Percentiles rank a stretch among this genome's conserved stretches.
These are phyloP conservation scores for Microctenopoma lineatum DNA, from an alignment of 2,797 vertebrate genomes.

Conservation along the genomic window DNA sequence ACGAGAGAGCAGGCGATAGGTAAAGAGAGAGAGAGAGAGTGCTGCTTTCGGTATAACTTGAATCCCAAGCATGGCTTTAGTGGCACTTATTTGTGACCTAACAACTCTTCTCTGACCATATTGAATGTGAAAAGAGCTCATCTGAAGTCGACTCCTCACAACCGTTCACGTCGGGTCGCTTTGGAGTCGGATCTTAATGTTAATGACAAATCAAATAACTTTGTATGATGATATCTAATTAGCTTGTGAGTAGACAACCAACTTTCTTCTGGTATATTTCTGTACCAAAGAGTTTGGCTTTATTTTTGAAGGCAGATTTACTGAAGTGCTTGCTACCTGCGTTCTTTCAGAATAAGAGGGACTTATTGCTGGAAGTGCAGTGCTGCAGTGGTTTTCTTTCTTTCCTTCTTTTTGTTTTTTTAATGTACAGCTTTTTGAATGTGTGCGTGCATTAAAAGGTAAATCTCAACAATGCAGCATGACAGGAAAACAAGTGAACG, in stretches of 20 bases:
- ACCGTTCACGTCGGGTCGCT: slow-evolving; percentile 67
- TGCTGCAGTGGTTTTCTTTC: slow-evolving; percentile 53
- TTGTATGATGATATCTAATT: slow-evolving; percentile 81
- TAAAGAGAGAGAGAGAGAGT: slow-evolving; percentile 33
- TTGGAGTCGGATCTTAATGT: slow-evolving; percentile 88
- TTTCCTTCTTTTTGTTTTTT: slow-evolving; percentile 2
- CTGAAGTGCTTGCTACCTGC: slow-evolving; percentile 63
- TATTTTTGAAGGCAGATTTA: slow-evolving; percentile 71
- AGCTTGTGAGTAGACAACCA: slow-evolving; percentile 69
- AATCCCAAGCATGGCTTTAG: slow-evolving; percentile 75
- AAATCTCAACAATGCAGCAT: slow-evolving; percentile 77
- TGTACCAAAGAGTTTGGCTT: slow-evolving; percentile 80
- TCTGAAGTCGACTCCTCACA: slow-evolving; percentile 86
- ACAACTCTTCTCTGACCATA: slow-evolving; percentile 90
- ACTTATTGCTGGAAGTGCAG: slow-evolving; percentile 64
- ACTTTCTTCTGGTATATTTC: slow-evolving; percentile 72
- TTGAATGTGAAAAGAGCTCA: slow-evolving; percentile 95
- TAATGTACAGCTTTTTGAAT: slow-evolving; percentile 76
- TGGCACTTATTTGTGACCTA: slow-evolving; percentile 73
- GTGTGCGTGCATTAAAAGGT: slow-evolving; percentile 68
- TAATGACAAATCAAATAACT: slow-evolving; percentile 93
- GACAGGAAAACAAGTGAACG: slow-evolving; percentile 63
- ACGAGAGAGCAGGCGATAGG: not conserved
- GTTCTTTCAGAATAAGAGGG: slow-evolving; percentile 54
- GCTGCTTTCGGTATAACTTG: slow-evolving; percentile 78